Percentiles rank a stretch among this genome's conserved stretches.
These are phyloP conservation scores for Wiebesia pumilae DNA, from an alignment of 1,140 invertebrate genomes.

Conservation along the genomic window DNA sequence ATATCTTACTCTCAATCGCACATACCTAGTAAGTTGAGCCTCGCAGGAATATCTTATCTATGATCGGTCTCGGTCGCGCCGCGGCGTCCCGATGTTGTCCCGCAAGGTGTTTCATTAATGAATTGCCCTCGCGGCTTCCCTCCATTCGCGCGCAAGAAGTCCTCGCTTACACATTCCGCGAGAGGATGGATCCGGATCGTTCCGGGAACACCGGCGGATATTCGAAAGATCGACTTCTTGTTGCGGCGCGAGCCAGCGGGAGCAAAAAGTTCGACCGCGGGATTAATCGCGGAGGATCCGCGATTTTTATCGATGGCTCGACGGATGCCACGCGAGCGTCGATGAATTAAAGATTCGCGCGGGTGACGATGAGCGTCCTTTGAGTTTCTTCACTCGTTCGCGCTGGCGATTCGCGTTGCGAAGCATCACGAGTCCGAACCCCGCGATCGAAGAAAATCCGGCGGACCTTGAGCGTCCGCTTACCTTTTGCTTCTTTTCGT, in stretches of 20 bases:
- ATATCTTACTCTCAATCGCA: conserved; percentile 4
- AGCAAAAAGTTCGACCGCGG: not conserved
- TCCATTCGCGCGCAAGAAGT: not conserved
- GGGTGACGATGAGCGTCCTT: conserved; percentile 54
- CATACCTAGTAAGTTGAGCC: not conserved
- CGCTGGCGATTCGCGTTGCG: not conserved
- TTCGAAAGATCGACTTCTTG: not conserved
- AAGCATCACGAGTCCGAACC: not conserved
- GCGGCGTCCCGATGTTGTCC: conserved; percentile 5
- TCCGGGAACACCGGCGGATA: conserved; percentile 16
- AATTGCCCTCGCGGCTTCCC: conserved; percentile 16
- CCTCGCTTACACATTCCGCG: not conserved
- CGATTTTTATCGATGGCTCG: conserved; percentile 53
- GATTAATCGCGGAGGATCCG: not conserved
- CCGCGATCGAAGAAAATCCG: conserved; percentile 1
- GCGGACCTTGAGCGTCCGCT: not conserved
- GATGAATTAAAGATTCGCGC: conserved; percentile 45
- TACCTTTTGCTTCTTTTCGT: not conserved
- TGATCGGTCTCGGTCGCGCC: not conserved
- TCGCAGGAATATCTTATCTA: not conserved
- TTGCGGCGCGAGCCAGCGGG: not conserved
- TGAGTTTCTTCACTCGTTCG: not conserved
- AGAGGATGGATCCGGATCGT: not conserved
- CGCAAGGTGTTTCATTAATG: conserved; percentile 38
- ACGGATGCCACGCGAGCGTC: conserved; percentile 54